Conservation (phyloP, 2,113 vertebrate genomes). For the Epinephelus moara region DNA sequence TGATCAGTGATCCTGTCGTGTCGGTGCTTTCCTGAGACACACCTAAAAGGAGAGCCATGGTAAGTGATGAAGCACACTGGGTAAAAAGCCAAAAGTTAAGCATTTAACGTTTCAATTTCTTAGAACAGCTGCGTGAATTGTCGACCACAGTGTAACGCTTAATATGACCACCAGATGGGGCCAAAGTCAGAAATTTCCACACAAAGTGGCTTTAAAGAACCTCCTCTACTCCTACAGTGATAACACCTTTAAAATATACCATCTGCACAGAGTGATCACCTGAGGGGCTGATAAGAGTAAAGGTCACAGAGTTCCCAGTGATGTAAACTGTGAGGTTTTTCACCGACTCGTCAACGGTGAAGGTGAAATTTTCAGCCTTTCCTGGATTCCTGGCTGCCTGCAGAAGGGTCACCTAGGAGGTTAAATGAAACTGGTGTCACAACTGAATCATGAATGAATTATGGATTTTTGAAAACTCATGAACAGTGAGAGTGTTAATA, state of each 20-base stretch:
- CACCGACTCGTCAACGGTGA: conserved; percentile 66
- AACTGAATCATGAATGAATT: background rate
- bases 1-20: conserved; percentile 55
- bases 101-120: background rate
- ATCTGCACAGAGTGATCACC: conserved; percentile 2
- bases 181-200: background rate
- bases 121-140: background rate
- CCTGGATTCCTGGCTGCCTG: conserved; percentile 65
- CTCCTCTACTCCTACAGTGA: background rate
- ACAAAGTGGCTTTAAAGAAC: background rate
- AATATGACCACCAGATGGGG: background rate
- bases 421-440: background rate
- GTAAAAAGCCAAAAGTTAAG: background rate
- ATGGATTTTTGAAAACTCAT: no score
- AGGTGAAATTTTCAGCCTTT: conserved; percentile 49
- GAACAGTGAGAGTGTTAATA: conserved; percentile 21
- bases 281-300: conserved; percentile 66
- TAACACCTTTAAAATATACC: background rate
- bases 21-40: conserved; percentile 52
- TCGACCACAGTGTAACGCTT: background rate
- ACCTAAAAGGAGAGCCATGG: conserved; percentile 22
- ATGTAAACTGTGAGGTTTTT: conserved; percentile 69
- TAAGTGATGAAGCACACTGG: background rate
- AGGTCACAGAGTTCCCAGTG: conserved; percentile 47
- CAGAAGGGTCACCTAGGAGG: conserved; percentile 72